Evolutionary conservation across 2,888 invertebrate species (phyloP).

Genomic region (Phyto melanocephala): DNA sequence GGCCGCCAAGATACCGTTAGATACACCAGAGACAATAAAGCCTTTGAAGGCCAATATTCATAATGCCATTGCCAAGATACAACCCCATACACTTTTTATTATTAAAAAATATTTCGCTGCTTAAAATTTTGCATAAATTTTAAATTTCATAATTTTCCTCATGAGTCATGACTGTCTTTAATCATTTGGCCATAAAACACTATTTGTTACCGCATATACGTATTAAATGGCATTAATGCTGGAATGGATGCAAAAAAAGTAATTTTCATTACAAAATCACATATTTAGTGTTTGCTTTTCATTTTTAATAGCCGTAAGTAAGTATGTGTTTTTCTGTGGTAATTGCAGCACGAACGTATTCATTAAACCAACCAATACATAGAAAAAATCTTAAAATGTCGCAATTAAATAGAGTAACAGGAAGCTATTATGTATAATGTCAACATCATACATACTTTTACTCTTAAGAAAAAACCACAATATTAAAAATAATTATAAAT

Average conservation of each 20-base stretch:
- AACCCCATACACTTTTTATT: too few species aligned
- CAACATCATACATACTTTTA: neutral
- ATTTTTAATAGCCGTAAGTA: too few species aligned
- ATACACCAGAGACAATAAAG: too few species aligned
- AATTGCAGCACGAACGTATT: neutral
- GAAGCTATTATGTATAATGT: conserved; percentile 5
- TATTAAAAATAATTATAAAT: conserved; percentile 22
- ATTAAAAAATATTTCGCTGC: too few species aligned
- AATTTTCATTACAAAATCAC: too few species aligned
- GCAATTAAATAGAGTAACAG: neutral
- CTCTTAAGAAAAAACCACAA: neutral
- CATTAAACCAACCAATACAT: neutral
- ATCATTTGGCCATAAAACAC: neutral
- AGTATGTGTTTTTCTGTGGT: neutral
- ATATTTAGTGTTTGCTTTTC: too few species aligned
- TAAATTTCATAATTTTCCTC: too few species aligned
- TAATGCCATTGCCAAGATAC: too few species aligned
- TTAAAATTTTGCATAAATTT: too few species aligned
- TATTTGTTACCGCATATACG: neutral
- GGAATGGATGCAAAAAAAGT: neutral
- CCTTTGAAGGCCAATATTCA: too few species aligned
- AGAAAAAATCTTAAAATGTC: neutral
- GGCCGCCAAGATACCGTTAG: too few species aligned
- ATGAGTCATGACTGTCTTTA: neutral
- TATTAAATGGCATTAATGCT: neutral